Base-by-base conservation (phyloP, 2,888 invertebrate genomes). In the Osmoderma eremita region DNA sequence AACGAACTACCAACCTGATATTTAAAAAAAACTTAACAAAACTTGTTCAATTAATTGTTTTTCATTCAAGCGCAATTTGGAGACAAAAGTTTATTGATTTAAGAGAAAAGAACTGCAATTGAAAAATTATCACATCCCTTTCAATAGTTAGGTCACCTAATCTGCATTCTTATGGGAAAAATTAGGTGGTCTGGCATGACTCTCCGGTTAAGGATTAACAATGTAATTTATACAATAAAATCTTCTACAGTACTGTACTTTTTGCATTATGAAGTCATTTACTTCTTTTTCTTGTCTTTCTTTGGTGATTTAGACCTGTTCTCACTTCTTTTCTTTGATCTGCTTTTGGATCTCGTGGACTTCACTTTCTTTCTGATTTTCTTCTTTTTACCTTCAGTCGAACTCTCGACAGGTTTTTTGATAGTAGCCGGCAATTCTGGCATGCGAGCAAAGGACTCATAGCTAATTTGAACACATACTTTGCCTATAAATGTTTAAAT, bases 391-490 rank as follows among this genome's bases (percentile, higher is more conserved):
- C 75, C 78, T 22, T 71, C 73, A 56, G 74, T 75, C 56, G 82
- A 80, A 2, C 80, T 75, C 1, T 77, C 77, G 1, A 79, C 73
- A 67, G 78, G 79, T 70, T 78, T 79, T 30, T 36, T 72, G 70
- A 71, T 74, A 38, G 72, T 74, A 36, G 62, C 75, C 10, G 75
- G 73, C n/a, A 74, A 72, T 45, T 83, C 81, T 1, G 79, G 76
- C 18, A 84, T 78, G 49, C 87, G 79, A 15, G 83, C 81, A 73
- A 84, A 88, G 0, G 84, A 83, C 72, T 88, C 88, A 75, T 89
- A 89, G 3, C 84, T 81, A 72, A 87, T 84, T 67, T 86, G 84
- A 20, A 82, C 83, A 74, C 88, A 89, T 48, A 80, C 78, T 73
- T 83, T 83, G n/a, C 86, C 86, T 78, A 76, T 72, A 77, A 78